Evolutionary conservation across 2,113 vertebrate genomes (phyloP).

Genomic region (Equus przewalskii): DNA sequence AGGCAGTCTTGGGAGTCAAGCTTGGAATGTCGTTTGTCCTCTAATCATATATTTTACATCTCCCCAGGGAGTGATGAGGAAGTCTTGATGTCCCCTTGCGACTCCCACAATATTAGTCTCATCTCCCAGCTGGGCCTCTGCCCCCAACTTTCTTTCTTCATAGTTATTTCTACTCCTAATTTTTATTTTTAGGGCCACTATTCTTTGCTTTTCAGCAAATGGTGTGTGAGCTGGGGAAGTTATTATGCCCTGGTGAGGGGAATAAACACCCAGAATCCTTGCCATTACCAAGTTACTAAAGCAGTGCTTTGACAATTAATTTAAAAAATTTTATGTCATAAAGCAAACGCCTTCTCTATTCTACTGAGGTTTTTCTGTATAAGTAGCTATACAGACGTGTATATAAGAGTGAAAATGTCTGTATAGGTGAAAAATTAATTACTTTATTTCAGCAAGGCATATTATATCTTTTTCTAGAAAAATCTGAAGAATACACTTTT

Average conservation of each 20-base stretch:
- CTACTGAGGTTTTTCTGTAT: background rate
- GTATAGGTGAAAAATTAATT: background rate
- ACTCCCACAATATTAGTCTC: constrained; percentile 65
- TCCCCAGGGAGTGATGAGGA: constrained; percentile 84
- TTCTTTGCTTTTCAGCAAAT: constrained; percentile 72
- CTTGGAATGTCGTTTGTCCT: constrained; percentile 73
- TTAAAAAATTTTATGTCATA: background rate
- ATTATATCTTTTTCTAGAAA: background rate
- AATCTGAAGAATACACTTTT: background rate
- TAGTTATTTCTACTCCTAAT: background rate
- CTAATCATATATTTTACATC: constrained; percentile 65
- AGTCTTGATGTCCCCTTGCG: constrained; percentile 38
- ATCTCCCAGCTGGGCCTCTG: constrained; percentile 37
- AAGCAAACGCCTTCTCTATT: background rate
- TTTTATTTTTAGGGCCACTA: constrained; percentile 74
- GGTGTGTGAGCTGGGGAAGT: constrained; percentile 65
- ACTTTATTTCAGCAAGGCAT: background rate
- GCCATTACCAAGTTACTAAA: constrained; percentile 49
- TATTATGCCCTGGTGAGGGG: constrained; percentile 35
- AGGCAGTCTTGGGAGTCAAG: constrained; percentile 44
- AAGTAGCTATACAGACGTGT: background rate
- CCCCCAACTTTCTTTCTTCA: background rate
- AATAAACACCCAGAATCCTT: constrained; percentile 58
- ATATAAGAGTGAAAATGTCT: background rate
- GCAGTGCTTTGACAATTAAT: constrained; percentile 38